These are phyloP conservation scores for Pyrrhosoma nymphula DNA, from an alignment of 2,888 invertebrate genomes.

Conservation along the genomic window DNA sequence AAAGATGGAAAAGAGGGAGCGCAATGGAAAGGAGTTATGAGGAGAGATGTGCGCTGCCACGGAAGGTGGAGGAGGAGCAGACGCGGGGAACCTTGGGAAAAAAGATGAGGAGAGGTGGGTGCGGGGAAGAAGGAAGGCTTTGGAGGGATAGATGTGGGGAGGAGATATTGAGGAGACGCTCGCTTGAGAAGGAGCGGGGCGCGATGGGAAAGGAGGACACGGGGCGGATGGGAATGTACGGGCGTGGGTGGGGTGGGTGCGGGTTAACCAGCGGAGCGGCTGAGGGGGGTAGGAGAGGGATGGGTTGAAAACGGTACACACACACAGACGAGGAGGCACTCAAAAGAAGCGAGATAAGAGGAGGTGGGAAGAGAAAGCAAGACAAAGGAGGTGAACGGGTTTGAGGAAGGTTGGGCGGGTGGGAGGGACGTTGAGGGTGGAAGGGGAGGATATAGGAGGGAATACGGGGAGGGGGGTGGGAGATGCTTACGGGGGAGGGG, in stretches of 20 bases:
- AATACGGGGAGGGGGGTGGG: not conserved
- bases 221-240: not conserved
- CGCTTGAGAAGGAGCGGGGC: not conserved
- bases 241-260: not conserved
- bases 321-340: not conserved
- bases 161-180: not conserved
- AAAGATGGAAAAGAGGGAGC: too few relatives aligned
- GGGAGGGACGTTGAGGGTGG: not conserved
- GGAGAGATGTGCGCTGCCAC: too few relatives aligned
- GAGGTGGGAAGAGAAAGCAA: conserved; percentile 40
- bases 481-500: not conserved
- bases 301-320: conserved; percentile 45
- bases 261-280: not conserved
- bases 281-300: not conserved
- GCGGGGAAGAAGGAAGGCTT: not conserved
- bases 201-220: conserved; percentile 27
- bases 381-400: conserved; percentile 50
- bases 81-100: not conserved
- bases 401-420: not conserved
- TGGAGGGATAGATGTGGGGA: not conserved
- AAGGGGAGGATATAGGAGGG: not conserved
- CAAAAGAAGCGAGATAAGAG: not conserved
- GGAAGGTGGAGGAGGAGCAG: too few relatives aligned
- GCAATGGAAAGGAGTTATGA: too few relatives aligned
- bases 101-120: not conserved